Evolutionary conservation across 2,113 vertebrate genomes (phyloP).

Genomic region (Ptyas mucosa): DNA sequence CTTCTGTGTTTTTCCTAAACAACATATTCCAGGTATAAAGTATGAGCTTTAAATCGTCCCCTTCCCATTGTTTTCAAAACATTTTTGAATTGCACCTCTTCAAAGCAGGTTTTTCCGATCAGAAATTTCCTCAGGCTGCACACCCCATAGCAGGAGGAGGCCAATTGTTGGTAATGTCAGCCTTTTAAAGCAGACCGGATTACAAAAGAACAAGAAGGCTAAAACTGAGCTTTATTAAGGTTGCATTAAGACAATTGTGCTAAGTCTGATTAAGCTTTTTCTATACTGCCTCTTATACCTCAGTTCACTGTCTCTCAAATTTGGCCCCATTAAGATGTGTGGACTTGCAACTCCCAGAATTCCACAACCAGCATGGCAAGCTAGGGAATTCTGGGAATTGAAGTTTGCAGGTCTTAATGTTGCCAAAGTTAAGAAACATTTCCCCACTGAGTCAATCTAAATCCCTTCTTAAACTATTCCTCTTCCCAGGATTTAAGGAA

Average conservation of each 20-base stretch:
- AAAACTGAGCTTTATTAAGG: neutral
- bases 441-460: neutral
- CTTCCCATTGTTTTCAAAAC: neutral
- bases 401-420: neutral
- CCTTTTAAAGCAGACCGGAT: neutral
- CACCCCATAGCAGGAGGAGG: neutral
- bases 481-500: neutral
- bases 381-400: neutral
- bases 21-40: neutral
- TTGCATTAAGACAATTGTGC: neutral
- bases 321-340: neutral
- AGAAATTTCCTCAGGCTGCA: neutral
- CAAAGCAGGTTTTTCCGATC: neutral
- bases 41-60: neutral
- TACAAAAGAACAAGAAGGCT: neutral
- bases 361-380: neutral
- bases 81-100: neutral
- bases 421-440: neutral
- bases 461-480: neutral
- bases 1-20: neutral
- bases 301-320: neutral
- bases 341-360: neutral
- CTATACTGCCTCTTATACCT: neutral
- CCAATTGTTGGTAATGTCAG: neutral
- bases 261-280: neutral